Conservation (phyloP, 2,888 invertebrate species). For the Cephalotes varians region DNA sequence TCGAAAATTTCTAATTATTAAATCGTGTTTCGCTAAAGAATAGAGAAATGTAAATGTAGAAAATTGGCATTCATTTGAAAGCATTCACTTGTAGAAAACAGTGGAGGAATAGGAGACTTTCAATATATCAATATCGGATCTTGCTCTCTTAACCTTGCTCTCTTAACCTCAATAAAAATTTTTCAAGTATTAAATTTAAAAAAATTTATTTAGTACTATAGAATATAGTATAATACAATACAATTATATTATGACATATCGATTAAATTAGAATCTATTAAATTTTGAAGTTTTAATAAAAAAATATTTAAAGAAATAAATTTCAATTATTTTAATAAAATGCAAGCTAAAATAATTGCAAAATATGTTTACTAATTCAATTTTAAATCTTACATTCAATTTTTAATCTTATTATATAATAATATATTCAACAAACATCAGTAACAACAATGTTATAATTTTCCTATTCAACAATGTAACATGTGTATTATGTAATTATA, state of each 20-base stretch:
- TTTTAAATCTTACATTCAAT: not conserved
- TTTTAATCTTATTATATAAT: not conserved
- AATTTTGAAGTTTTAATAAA: not conserved
- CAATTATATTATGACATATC: not conserved
- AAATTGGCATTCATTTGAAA: not conserved
- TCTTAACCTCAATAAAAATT: not conserved
- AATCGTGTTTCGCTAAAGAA: not conserved
- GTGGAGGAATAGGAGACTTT: not conserved
- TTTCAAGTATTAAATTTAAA: not conserved
- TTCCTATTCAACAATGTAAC: too few species aligned
- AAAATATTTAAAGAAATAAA: not conserved
- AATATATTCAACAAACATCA: too few species aligned
- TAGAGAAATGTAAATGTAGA: not conserved
- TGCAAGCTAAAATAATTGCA: not conserved
- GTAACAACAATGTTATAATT: too few species aligned
- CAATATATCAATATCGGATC: not conserved
- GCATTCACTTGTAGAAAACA: not conserved
- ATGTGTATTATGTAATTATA: too few species aligned
- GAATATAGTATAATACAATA: not conserved
- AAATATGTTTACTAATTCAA: not conserved
- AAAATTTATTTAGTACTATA: not conserved
- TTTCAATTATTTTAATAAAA: not conserved
- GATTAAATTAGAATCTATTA: not conserved
- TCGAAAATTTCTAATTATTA: slow-evolving; percentile 11
- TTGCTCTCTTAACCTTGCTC: not conserved